Evolutionary conservation across 2,888 invertebrate species (phyloP).

Genomic region (Scelioninae gen. 1): DNA sequence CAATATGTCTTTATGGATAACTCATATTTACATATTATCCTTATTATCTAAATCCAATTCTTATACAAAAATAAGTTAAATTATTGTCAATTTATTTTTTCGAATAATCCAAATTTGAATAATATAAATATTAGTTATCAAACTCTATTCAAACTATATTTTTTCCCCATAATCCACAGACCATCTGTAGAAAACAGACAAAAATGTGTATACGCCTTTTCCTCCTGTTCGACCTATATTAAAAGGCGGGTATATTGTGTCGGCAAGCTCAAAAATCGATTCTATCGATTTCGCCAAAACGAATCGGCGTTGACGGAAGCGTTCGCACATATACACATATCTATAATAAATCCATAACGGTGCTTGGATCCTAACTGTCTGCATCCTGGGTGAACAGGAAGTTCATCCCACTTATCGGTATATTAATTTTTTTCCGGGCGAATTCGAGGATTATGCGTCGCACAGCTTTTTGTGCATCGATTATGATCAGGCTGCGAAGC

Average conservation of each 20-base stretch:
- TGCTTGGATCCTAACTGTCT: conserved; percentile 56
- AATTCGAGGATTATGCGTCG: conserved; percentile 52
- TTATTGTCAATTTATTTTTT: too few species aligned
- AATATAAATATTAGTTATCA: neutral
- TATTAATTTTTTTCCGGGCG: conserved; percentile 54
- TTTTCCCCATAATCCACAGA: neutral
- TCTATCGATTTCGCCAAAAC: conserved; percentile 39
- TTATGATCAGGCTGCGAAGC: conserved; percentile 51
- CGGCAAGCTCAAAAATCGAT: conserved; percentile 14
- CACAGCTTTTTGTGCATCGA: conserved; percentile 64
- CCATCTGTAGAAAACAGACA: conserved; percentile 29
- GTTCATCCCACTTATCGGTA: conserved; percentile 64
- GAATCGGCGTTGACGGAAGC: conserved; percentile 32
- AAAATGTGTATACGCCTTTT: conserved; percentile 49
- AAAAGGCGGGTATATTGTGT: conserved; percentile 16
- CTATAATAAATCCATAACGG: conserved; percentile 55
- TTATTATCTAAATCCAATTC: too few species aligned
- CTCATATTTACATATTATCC: too few species aligned
- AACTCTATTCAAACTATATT: neutral
- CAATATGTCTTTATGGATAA: too few species aligned
- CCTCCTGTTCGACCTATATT: conserved; percentile 22
- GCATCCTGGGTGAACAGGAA: conserved; percentile 59
- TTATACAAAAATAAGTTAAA: too few species aligned
- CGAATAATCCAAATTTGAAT: neutral
- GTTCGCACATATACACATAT: conserved; percentile 18